These are phyloP conservation scores for Chouioia cunea DNA, from an alignment of 2,888 invertebrate genomes.

Conservation along the genomic window DNA sequence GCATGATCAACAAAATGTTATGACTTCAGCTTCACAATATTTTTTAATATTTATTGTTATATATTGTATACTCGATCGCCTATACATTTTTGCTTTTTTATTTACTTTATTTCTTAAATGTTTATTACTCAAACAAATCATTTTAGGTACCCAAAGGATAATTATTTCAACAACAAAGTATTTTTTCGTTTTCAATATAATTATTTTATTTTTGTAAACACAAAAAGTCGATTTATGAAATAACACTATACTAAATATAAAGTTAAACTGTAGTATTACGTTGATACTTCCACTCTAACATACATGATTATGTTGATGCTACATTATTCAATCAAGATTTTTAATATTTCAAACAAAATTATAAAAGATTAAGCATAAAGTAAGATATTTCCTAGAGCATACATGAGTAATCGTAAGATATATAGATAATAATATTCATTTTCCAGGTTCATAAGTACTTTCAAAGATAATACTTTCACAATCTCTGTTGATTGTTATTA, in stretches of 20 bases:
- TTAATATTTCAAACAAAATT: conserved; percentile 12
- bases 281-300: background rate
- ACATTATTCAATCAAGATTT: conserved; percentile 5
- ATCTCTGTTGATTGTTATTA: background rate
- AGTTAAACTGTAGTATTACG: background rate
- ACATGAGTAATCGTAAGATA: conserved; percentile 19
- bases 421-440: conserved; percentile 17
- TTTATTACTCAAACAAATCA: too few relatives aligned
- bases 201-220: conserved; percentile 58
- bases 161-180: conserved; percentile 32
- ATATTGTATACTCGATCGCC: conserved; percentile 34
- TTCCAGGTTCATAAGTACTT: conserved; percentile 14
- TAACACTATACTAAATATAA: conserved; percentile 14
- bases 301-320: conserved; percentile 14
- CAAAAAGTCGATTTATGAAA: conserved; percentile 6
- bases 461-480: conserved; percentile 17
- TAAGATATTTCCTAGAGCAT: conserved; percentile 5
- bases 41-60: conserved; percentile 14
- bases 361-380: background rate
- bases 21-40: conserved; percentile 32
- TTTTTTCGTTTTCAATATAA: conserved; percentile 50
- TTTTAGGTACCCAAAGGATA: conserved; percentile 22
- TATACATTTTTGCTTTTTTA: conserved; percentile 29
- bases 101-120: conserved; percentile 5
- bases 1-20: conserved; percentile 35